Evolutionary conservation across 2,888 invertebrate genomes (phyloP), one percentile per base, ranked within the genome.

Genomic region (Drosophila ochracea): DNA sequence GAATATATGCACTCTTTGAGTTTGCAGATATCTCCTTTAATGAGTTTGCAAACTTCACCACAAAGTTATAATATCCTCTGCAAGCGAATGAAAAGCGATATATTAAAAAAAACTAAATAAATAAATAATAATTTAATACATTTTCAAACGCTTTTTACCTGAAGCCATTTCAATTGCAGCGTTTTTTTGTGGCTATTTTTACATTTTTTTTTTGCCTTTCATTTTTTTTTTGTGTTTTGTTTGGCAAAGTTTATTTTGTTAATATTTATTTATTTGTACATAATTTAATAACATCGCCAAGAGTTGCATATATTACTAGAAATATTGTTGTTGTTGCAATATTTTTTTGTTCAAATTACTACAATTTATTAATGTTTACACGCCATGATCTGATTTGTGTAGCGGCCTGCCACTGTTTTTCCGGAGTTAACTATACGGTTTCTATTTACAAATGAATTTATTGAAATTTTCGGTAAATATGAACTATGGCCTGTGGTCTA

Each of bases 91-190:
- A 25, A 47, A 25, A 16, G 2, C 16, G 25, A 47, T 25, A 21
- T 2, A 47, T 25, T 25, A 47, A 10, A 47, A 21, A 25, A 9
- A 47, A 47, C 6, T 1, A 47, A 47, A 62, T 53, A 63, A 74
- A 84, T 79, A 76, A 76, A 78, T 70, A 78, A 78, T 79, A 78
- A 80, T 74, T 78, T 74, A 82, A 84, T 68, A 63, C 47, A 78
- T 61, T 80, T 82, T 72, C 55, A 70, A 68, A 31, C 68, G 57
- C 59, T 58, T 59, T 19, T 55, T 53, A 61, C 59, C 78, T 71
- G 37, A 66, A 71, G 55, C 50, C 39, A 58, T 82, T 82, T 73
- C 68, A 82, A 76, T 72, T 71, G 73, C 67, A 65, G 53, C 52
- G 53, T 60, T 61, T 59, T 53, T 21, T 4, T 10, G 31, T 50